These are phyloP conservation scores for Sylvilagus floridanus DNA, from an alignment of 2,797 vertebrate genomes.

Conservation along the genomic window DNA sequence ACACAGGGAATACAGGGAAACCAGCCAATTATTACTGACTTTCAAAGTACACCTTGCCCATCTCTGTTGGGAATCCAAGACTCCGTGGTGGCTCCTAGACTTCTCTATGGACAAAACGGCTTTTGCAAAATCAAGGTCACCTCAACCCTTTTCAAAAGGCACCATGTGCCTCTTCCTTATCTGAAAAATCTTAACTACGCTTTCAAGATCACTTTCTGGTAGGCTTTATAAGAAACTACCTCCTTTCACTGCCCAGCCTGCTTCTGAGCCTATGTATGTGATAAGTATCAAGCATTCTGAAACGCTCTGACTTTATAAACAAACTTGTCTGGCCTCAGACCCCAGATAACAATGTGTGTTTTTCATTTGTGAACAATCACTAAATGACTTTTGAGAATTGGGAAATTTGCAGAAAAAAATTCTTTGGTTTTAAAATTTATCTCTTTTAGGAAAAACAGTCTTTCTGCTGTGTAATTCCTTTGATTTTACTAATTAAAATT, in stretches of 20 bases:
- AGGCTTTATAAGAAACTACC: conserved; percentile 75
- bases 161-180: conserved; percentile 58
- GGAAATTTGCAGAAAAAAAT: conserved; percentile 77
- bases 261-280: conserved; percentile 51
- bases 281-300: conserved; percentile 79
- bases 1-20: not conserved
- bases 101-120: conserved; percentile 3
- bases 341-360: conserved; percentile 77
- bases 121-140: conserved; percentile 67
- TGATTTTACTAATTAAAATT: conserved; percentile 84
- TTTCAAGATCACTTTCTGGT: conserved; percentile 64
- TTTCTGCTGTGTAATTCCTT: conserved; percentile 71
- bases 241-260: conserved; percentile 67
- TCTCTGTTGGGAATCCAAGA: conserved; percentile 32
- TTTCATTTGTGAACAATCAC: conserved; percentile 82
- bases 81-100: not conserved
- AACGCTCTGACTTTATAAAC: conserved; percentile 74
- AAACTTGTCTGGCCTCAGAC: conserved; percentile 80
- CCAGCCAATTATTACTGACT: not conserved
- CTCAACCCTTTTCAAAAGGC: conserved; percentile 52
- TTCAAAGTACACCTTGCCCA: conserved; percentile 47
- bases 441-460: conserved; percentile 61
- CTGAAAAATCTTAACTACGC: conserved; percentile 76
- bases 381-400: conserved; percentile 77
- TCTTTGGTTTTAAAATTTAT: conserved; percentile 72